Conservation (phyloP, 2,888 invertebrate species). For the Alviniconcha strummeri region DNA sequence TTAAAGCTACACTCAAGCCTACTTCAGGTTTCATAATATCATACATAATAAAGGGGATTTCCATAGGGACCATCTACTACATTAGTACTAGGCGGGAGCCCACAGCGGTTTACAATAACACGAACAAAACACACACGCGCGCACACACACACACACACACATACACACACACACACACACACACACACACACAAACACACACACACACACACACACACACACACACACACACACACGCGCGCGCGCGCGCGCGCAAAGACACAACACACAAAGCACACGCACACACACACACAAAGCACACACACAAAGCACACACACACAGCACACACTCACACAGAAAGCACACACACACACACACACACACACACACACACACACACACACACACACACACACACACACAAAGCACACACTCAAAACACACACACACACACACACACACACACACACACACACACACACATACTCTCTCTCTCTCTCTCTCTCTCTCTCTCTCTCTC, state of each 20-base stretch:
- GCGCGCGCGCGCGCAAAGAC: neutral
- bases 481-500: slow-evolving; percentile 24
- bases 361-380: neutral
- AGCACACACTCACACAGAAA: neutral
- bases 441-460: neutral
- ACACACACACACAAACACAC: slow-evolving; percentile 6
- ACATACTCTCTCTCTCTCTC: slow-evolving; percentile 18
- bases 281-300: too few relatives aligned
- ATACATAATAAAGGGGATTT: too few relatives aligned
- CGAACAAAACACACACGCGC: neutral
- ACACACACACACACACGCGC: neutral
- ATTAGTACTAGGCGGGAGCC: too few relatives aligned
- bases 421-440: neutral
- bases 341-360: neutral
- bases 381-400: neutral
- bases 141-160: slow-evolving; percentile 16
- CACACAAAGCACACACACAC: too few relatives aligned
- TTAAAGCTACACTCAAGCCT: too few relatives aligned
- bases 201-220: slow-evolving; percentile 19
- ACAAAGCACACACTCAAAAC: neutral
- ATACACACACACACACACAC: slow-evolving; percentile 15
- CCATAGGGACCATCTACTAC: too few relatives aligned
- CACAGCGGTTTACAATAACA: neutral
- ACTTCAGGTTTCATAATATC: too few relatives aligned
- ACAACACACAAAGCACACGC: too few relatives aligned